A percentile compares a stretch with the other conserved stretches of the same genome.
Evolutionary conservation across 2,113 vertebrate genomes (phyloP).

Genomic region (Stigmatopora argus): DNA sequence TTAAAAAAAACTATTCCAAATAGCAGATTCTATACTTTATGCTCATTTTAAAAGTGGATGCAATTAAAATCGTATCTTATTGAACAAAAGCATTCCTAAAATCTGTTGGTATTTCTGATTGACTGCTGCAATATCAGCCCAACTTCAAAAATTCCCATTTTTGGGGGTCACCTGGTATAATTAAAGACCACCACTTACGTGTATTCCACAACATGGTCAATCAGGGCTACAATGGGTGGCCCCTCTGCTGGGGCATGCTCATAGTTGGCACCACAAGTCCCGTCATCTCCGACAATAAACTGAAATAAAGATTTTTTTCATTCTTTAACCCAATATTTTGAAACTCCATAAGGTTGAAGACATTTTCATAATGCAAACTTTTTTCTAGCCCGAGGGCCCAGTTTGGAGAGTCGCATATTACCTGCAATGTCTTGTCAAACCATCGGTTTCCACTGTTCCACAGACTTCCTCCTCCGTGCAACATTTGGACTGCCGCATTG

Average conservation of each 20-base stretch:
- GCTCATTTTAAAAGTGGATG: not conserved
- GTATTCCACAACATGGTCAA: constrained; percentile 89
- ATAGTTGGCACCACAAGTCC: constrained; percentile 85
- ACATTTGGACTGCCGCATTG: constrained; percentile 83
- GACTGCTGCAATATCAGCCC: too few relatives aligned
- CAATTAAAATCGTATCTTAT: too few relatives aligned
- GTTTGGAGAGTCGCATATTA: constrained; percentile 35
- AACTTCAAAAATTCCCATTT: too few relatives aligned
- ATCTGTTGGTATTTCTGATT: too few relatives aligned
- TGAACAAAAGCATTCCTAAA: too few relatives aligned
- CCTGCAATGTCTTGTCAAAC: constrained; percentile 98
- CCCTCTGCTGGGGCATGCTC: constrained; percentile 92
- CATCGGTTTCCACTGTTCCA: constrained; percentile 93
- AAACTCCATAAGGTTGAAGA: not conserved
- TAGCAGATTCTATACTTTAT: not conserved
- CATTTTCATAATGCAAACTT: not conserved
- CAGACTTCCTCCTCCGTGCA: constrained; percentile 84
- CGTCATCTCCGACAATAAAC: constrained; percentile 92
- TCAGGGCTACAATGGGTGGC: constrained; percentile 82
- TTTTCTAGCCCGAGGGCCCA: not conserved
- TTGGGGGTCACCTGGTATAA: not conserved
- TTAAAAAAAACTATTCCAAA: not conserved
- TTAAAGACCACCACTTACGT: constrained; percentile 73
- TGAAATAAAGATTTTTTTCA: constrained; percentile 38
- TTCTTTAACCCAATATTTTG: not conserved